Evolutionary conservation across 2,888 invertebrate species (phyloP), one percentile per base, ranked within the genome.

Genomic region (Steromphala cineraria): DNA sequence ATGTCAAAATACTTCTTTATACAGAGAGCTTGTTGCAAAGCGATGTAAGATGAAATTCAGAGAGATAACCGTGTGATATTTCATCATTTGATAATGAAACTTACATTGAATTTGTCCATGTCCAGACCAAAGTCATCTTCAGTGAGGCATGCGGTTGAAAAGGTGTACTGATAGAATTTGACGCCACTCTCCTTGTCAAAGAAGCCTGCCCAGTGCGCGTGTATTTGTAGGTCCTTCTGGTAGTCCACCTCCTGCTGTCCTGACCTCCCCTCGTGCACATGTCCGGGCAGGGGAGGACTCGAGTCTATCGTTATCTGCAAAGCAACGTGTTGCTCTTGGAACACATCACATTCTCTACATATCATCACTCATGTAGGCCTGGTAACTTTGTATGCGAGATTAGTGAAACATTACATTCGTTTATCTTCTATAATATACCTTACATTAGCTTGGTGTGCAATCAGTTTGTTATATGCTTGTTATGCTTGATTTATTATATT

Each of bases 171-270:
- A 62, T 90, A 90, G 71, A 86, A 87, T 75, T 77, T 80, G 13
- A 90, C 83, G 8, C 87, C 88, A 81, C 88, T 89, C 79, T 89
- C 90, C 67, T 84, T 84, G 80, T 90, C 90, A 80, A 90, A 89
- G 79, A 89, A 90, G 0, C 87, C 90, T 62, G 83, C 83, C 90
- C 90, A 90, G 77, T 89, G 81, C 1, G 85, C 87, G 19, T 81
- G 67, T 5, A 89, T 75, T 15, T 46, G 71, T 5, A 75, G 40
- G 56, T 79, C 76, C 75, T 82, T 82, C 71, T 89, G 89, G 78
- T 81, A 90, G 78, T 90, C 90, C 10, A 88, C 80, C 56, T 90
- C 90, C 1, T 84, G 82, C 13, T 81, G 67, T 8, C 86, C 87
- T 8, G 55, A 36, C 17, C 78, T 21, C 31, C 89, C 87, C 76